Evolutionary conservation across 2,888 invertebrate genomes (phyloP).

Genomic region (Cybosia mesomella): DNA sequence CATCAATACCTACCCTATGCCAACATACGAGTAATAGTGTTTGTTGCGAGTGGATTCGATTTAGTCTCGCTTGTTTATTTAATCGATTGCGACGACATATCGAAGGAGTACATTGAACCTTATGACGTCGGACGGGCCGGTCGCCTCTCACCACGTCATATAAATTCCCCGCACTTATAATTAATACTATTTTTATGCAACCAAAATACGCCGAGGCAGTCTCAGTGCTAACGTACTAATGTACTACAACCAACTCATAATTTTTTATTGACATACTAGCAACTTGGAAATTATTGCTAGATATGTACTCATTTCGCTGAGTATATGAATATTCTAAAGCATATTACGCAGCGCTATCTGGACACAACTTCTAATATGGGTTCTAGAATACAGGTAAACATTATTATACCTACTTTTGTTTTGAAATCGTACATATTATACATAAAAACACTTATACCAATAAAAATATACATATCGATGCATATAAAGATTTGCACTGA

Average conservation of each 20-base stretch:
- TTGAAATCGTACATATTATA: no score
- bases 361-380: no score
- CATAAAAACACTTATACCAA: no score
- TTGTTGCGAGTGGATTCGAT: constrained; percentile 47
- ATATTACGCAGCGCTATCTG: no score
- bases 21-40: constrained; percentile 26
- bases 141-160: constrained; percentile 62
- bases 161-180: constrained; percentile 52
- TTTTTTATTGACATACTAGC: neutral
- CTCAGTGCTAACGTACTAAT: neutral
- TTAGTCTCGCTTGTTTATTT: constrained; percentile 57
- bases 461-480: no score
- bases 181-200: constrained; percentile 39
- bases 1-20: neutral
- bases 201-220: constrained; percentile 7
- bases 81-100: constrained; percentile 64
- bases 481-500: no score
- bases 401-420: no score
- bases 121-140: constrained; percentile 57
- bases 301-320: no score
- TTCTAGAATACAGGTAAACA: no score
- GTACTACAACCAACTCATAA: neutral
- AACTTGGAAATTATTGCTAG: neutral
- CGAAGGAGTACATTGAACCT: constrained; percentile 64
- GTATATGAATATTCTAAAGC: no score